These are phyloP conservation scores for Sarcophaga subvicina DNA, from an alignment of 2,888 invertebrate genomes.

Conservation along the genomic window DNA sequence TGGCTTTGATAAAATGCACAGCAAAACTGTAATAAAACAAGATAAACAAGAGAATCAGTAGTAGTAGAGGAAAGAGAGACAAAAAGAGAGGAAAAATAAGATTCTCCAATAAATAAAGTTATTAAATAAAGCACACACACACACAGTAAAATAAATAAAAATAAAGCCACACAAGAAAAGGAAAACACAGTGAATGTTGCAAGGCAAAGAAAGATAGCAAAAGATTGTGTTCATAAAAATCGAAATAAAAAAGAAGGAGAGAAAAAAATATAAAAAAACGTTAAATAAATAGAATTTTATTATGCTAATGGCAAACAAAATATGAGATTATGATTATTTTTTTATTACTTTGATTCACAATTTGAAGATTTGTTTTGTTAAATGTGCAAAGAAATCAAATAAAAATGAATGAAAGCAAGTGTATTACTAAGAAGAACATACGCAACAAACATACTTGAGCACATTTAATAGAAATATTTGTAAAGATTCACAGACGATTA, in stretches of 20 bases:
- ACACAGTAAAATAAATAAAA: not conserved
- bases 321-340: constrained; percentile 12
- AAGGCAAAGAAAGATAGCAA: not conserved
- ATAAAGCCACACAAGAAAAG: not conserved
- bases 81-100: constrained; percentile 17
- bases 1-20: constrained; percentile 90
- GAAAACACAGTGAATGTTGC: not conserved
- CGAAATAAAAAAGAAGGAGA: not conserved
- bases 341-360: constrained; percentile 11
- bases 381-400: constrained; percentile 3
- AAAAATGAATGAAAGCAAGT: not conserved
- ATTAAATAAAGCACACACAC: not conserved
- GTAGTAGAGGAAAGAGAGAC: not conserved
- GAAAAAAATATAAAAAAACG: not conserved
- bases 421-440: no score
- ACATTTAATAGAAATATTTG: no score
- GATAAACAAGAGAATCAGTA: constrained; percentile 25
- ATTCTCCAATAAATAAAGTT: not conserved
- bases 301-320: constrained; percentile 37
- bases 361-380: constrained; percentile 19
- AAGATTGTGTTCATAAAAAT: not conserved
- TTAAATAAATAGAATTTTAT: constrained; percentile 36
- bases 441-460: no score
- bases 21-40: constrained; percentile 82
- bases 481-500: no score